Evolutionary conservation across 2,888 invertebrate species (phyloP), one percentile per base, ranked within the genome.

Genomic region (Lissonota sp.): DNA sequence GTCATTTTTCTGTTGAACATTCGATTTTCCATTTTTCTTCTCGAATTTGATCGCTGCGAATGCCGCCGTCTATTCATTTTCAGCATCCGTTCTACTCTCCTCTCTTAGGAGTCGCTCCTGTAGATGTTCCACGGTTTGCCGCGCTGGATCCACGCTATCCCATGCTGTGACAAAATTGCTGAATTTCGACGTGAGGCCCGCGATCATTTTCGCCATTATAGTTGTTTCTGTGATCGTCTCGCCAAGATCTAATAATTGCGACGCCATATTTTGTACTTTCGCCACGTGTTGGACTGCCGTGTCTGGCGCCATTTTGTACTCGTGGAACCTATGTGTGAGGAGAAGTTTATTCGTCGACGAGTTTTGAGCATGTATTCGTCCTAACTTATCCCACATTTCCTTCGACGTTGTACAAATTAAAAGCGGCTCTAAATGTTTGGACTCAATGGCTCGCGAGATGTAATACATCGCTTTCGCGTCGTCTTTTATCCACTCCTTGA

Each of bases 61-160:
- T n/a, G 80, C 75, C n/a, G 53, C 49, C 12, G 70, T 58, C 6
- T 46, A 63, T 10, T 53, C 64, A 40, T 49, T 63, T 16, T 60
- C 53, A 8, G 67, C 57, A 37, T 69, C 40, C 55, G 63, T 40
- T 49, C 69, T 26, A 5, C 44, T 46, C 51, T 84, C 78, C 69
- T 83, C 84, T 53, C 74, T 82, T 7, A 82, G 10, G 14, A 82
- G 72, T 5, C 83, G 63, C 37, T 66, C 64, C 5, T 64, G 69
- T 3, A 84, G 60, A 58, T 73, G 70, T 4, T 80, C 69, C 60
- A 83, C 57, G 1, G 84, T 83, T 49, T 83, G 79, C n/a, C 67
- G 63, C 6, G 51, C 66, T 40, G 77, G 79, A 44, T 71, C 79
- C 14, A 77, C 78, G 6, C 74, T 79, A 49, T 83, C 76, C 80